Evolutionary conservation across 2,888 invertebrate genomes (phyloP).

Genomic region (Danaus chrysippus): DNA sequence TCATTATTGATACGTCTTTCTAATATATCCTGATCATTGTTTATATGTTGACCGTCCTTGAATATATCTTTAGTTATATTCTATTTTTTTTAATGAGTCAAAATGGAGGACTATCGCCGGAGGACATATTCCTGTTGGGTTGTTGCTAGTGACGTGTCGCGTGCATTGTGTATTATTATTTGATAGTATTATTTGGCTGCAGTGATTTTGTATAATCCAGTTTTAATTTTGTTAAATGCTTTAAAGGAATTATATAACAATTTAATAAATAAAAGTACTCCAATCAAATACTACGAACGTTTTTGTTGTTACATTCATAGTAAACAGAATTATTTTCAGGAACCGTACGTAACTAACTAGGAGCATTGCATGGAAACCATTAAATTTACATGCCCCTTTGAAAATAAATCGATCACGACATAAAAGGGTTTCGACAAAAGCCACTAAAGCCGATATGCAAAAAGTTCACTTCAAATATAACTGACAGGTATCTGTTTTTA

Average conservation of each 20-base stretch:
- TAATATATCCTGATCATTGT: neutral
- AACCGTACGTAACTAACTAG: too few relatives aligned
- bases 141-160: neutral
- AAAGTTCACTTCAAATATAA: conserved; percentile 47
- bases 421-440: neutral
- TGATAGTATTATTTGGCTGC: neutral
- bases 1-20: conserved; percentile 4
- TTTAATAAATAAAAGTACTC: too few relatives aligned
- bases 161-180: conserved; percentile 4
- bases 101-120: neutral
- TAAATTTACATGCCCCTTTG: too few relatives aligned
- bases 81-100: neutral
- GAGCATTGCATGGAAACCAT: too few relatives aligned
- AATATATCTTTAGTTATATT: too few relatives aligned
- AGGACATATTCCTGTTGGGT: neutral
- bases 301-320: too few relatives aligned
- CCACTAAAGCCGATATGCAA: conserved; percentile 32
- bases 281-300: too few relatives aligned
- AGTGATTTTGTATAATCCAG: neutral
- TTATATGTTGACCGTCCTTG: too few relatives aligned
- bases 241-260: too few relatives aligned
- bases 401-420: conserved; percentile 1
- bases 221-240: neutral
- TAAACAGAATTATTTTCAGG: too few relatives aligned
- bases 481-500: conserved; percentile 51